Percentiles rank a stretch among this genome's conserved stretches.
These are phyloP conservation scores for Hypomecis atomaria DNA, from an alignment of 2,888 invertebrate species.

Conservation along the genomic window DNA sequence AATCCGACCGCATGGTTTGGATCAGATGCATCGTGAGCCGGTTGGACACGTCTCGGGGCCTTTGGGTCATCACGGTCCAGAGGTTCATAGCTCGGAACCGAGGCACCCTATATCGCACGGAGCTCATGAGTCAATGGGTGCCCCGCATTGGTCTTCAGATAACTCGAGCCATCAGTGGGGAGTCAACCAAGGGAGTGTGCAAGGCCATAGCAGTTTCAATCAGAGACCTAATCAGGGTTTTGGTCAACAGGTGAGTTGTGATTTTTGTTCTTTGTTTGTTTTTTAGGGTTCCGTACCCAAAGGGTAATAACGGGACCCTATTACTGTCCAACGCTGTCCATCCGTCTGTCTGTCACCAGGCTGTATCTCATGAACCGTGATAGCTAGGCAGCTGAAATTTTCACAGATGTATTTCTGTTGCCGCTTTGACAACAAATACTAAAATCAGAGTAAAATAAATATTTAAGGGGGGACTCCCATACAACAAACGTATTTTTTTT, in stretches of 20 bases:
- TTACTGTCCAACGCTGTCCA: too few species aligned
- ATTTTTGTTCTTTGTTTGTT: conserved; percentile 4
- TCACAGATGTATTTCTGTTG: too few species aligned
- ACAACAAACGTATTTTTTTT: too few species aligned
- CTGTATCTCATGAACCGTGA: too few species aligned
- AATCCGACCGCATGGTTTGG: conserved; percentile 1
- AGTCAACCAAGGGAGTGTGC: conserved; percentile 9
- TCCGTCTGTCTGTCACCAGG: too few species aligned
- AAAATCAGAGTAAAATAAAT: too few species aligned
- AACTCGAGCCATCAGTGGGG: conserved; percentile 18
- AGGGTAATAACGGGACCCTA: too few species aligned
- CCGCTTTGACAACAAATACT: too few species aligned
- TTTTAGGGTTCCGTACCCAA: too few species aligned
- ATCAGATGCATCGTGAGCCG: conserved; percentile 4
- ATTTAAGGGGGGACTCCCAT: too few species aligned
- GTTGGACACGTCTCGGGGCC: conserved; percentile 1
- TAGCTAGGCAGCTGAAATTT: too few species aligned
- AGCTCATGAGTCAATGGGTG: conserved; percentile 3
- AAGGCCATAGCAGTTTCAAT: conserved; percentile 13
- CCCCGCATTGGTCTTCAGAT: conserved; percentile 10
- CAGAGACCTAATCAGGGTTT: conserved; percentile 25
- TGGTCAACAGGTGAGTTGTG: conserved; percentile 17
- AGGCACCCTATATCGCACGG: conserved; percentile 13
- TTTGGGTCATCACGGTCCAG: conserved; percentile 3
- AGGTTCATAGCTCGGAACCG: conserved; percentile 3